Base-by-base conservation (phyloP, 2,888 invertebrate species). In the Imbricaverruca yamaguchii region DNA sequence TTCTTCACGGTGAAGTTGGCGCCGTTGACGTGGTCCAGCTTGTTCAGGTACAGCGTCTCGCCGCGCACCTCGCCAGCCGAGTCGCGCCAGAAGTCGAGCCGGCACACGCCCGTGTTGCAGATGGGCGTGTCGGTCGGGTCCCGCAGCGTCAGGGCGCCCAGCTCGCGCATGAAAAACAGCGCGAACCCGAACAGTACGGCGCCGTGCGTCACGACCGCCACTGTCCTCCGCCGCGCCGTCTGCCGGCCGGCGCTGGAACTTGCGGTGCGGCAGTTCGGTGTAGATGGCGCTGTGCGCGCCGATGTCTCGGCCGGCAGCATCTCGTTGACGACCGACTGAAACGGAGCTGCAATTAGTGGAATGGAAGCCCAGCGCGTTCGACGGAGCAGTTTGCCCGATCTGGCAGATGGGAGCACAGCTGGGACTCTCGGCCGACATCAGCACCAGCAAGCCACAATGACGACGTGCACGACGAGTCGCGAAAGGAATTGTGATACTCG, bases 11-110 rank as follows among this genome's bases (percentile, higher is more conserved):
- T 74, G 18, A 74, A 55, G 21, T 6, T 74, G 74, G 74, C 74
- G 21, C 74, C 74, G 53, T 74, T 74, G 53, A 74, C 55, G 74
- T 74, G 74, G 21, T 74, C 74, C 18, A 74, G 74, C 55, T 23
- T 12, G 74, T 74, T 74, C 18, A 74, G 74, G 74, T 53, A 74
- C 21, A 74, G 3, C 55, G 53, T 74, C 53, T 55, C 18, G 11
- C 74, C 74, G 9, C 12, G 11, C 2, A 74, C 0, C 55, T 74
- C 55, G 8, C 74, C 74, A 10, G 6, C 15, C 15, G 53, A 18
- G 53, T 74, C 74, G n/a, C 74, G 74, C 74, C 74, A 74, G 21
- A 74, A 55, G 55, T 74, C 74, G 53, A 74, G 53, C 74, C 53
- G 53, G 55, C 55, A 55, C 53, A 74, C 74, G 55, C 74, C 74